phyloP scores from a whole-genome alignment of 2,888 invertebrate species.

The Hirtodrosophila cameraria region DNA sequence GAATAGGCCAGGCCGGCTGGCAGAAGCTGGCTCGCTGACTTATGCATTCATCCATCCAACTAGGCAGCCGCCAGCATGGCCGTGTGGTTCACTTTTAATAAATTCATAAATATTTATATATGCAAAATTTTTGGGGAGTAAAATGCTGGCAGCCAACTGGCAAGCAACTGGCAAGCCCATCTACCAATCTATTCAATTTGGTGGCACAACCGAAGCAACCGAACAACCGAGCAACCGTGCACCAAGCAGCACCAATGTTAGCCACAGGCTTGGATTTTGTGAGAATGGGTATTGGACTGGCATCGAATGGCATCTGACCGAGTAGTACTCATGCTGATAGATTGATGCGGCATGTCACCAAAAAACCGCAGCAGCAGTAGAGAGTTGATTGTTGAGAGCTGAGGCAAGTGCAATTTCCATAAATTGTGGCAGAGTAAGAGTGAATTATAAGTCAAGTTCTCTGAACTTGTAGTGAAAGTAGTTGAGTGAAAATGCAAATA shows the following conservation, averaged over 20 bases:
- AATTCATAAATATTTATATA: constrained; percentile 85
- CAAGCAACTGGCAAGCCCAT: constrained; percentile 31
- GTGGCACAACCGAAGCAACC: constrained; percentile 21
- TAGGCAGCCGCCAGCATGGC: constrained; percentile 56
- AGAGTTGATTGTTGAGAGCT: too few species aligned
- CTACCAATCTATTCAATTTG: constrained; percentile 73
- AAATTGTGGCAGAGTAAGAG: constrained; percentile 51
- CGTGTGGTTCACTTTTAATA: constrained; percentile 84
- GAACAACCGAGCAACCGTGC: too few species aligned
- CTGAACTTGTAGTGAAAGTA: constrained; percentile 40
- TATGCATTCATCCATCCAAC: constrained; percentile 75
- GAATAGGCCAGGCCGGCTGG: constrained; percentile 11
- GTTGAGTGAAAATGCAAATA: constrained; percentile 52
- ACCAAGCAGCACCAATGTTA: constrained; percentile 14
- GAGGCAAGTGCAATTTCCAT: constrained; percentile 66
- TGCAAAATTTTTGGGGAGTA: constrained; percentile 78
- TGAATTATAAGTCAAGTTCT: constrained; percentile 54
- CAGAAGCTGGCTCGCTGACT: constrained; percentile 66
- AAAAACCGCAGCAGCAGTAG: constrained; percentile 62
- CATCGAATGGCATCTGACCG: not conserved
- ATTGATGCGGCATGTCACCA: constrained; percentile 79
- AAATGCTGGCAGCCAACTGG: constrained; percentile 66
- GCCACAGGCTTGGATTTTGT: constrained; percentile 8
- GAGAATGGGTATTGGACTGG: constrained; percentile 27
- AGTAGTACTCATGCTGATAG: constrained; percentile 58